Conservation (phyloP, 2,888 invertebrate genomes). For the Brachyptera putata region DNA sequence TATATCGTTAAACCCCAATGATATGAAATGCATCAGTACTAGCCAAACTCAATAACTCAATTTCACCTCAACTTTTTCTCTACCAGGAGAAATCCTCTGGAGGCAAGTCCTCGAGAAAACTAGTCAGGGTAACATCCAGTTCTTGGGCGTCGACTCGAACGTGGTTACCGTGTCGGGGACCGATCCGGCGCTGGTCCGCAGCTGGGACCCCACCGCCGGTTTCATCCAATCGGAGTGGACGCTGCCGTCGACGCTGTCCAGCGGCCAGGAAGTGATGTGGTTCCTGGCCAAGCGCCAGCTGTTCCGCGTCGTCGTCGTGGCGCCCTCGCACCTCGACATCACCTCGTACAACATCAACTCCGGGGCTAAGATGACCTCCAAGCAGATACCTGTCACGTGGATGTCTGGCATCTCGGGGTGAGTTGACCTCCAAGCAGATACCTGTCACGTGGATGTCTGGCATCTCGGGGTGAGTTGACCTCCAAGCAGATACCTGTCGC, state of each 20-base stretch:
- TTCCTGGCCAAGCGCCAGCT: constrained; percentile 56
- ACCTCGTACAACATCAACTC: constrained; percentile 58
- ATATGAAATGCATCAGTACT: too few relatives aligned
- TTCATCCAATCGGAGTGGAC: constrained; percentile 44
- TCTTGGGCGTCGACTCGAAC: constrained; percentile 58
- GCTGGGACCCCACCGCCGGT: constrained; percentile 74
- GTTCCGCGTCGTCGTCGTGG: constrained; percentile 57
- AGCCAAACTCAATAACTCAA: not conserved
- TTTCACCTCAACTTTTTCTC: constrained; percentile 24
- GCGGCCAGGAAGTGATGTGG: constrained; percentile 43
- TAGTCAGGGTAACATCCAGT: constrained; percentile 59
- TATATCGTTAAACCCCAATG: too few relatives aligned
- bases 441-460: constrained; percentile 57
- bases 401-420: constrained; percentile 48
- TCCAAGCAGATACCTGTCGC: constrained; percentile 56
- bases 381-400: constrained; percentile 61
- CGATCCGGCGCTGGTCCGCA: constrained; percentile 63
- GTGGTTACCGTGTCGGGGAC: constrained; percentile 72
- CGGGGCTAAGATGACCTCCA: constrained; percentile 54
- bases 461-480: constrained; percentile 50
- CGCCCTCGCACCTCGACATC: constrained; percentile 61
- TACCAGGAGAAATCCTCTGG: constrained; percentile 71
- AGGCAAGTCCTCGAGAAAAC: constrained; percentile 72
- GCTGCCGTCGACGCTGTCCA: constrained; percentile 21
- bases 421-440: constrained; percentile 53